These are phyloP conservation scores for Malurus melanocephalus DNA, from an alignment of 2,113 vertebrate genomes.

Conservation along the genomic window DNA sequence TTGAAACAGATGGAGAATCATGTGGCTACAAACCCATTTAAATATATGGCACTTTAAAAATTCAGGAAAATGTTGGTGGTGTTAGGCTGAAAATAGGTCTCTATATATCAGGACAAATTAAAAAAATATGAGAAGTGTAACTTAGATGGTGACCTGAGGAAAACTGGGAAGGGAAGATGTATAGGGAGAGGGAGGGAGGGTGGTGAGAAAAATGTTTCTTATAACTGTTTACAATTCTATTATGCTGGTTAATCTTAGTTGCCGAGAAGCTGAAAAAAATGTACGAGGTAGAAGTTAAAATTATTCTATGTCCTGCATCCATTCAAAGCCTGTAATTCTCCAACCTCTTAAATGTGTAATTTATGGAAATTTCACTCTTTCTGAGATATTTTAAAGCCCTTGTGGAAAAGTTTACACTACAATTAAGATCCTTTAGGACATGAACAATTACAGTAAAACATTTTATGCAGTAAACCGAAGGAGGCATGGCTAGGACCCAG, in stretches of 20 bases:
- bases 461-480: neutral
- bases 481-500: neutral
- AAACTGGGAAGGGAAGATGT: neutral
- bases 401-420: neutral
- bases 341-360: neutral
- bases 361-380: neutral
- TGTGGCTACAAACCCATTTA: neutral
- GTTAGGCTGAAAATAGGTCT: slow-evolving; percentile 20
- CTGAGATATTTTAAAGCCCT: neutral
- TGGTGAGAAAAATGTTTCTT: neutral
- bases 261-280: neutral
- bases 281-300: neutral
- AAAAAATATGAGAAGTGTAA: neutral
- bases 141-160: neutral
- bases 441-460: neutral
- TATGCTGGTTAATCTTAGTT: neutral
- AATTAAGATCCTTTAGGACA: neutral
- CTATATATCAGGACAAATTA: neutral
- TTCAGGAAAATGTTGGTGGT: neutral
- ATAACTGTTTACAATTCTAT: neutral
- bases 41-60: slow-evolving; percentile 18
- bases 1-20: slow-evolving; percentile 28
- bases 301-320: neutral
- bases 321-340: neutral
- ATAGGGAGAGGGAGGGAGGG: neutral